Evolutionary conservation across 2,797 vertebrate species (phyloP), one percentile per base, ranked within the genome.

Genomic region (Pitangus sulphuratus): DNA sequence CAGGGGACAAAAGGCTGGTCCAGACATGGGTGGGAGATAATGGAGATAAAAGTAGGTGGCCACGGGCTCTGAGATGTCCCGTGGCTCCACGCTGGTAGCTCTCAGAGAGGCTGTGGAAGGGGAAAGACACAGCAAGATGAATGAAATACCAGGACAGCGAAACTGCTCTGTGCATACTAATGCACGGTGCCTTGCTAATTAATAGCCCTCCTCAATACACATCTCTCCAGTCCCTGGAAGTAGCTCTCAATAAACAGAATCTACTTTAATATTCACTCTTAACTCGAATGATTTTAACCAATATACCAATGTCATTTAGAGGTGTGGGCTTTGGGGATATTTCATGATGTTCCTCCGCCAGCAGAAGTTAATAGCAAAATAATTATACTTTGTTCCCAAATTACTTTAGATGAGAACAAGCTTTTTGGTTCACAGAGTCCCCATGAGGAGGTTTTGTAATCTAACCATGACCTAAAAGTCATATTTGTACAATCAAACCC

Each of bases 291-390:
- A 77, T 90, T 77, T 93, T 82, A 95, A 86, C 80, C 45, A 74
- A 66, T 76, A 31, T 56, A 60, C 50, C 48, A 44, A 4, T 79
- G 94, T 95, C 88, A 91, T 70, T 94, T 79, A 88, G 89, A 91
- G 92, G 62, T 93, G 77, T 80, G 85, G 83, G 37, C 89, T 88
- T 95, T 40, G 54, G 92, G 93, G 94, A 95, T 91, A 20, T 76
- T 91, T 84, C 65, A 4, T 1, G 6, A 61, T 76, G 56, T 93
- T 92, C 56, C 72, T 76, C 25, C 1, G 3, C 58, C 79, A 84
- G 68, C 54, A 47, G 51, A 86, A 91, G 54, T 89, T 93, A 94
- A 95, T 95, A 70, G 95, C 70, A 82, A 87, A 97, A 94, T 94
- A 95, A 95, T 96, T 94, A 82, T 40, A 56, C 78, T 89, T 91